Base-by-base conservation (phyloP, 2,113 vertebrate genomes). In the Vidua chalybeata region DNA sequence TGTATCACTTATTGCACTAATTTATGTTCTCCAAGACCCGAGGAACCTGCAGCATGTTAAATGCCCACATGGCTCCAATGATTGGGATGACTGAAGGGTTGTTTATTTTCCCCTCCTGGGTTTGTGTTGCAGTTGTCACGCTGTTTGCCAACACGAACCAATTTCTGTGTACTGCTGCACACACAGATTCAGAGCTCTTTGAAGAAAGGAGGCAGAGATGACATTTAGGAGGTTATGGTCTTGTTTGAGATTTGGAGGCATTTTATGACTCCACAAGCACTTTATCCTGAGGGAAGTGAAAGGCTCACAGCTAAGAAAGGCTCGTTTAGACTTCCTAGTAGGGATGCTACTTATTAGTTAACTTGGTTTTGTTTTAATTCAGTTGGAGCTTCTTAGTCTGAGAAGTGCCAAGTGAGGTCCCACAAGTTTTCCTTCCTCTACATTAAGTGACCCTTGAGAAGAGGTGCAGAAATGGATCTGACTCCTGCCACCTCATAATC, bases 401-500 rank as follows among this genome's bases (percentile, higher is more conserved):
- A 68, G 85, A 93, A 88, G 76, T 83, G 75, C 52, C 75, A 89
- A 85, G 52, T 0, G 5, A 74, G 46, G 46, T 31, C 73, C 24
- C 37, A 48, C 69, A 58, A 84, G 55, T 35, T 93, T 78, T 94
- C 15, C 59, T 89, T 84, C 84, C 54, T 91, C 48, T 72, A 64
- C 75, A 31, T 72, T 49, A 87, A 91, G 59, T 94, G 94, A 89
- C 87, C 84, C 96, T 83, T 87, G 72, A 94, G 93, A 80, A 95
- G 84, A 93, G 76, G 81, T 92, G 94, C 58, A 96, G 95, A 97
- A 95, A 97, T 78, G 91, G 92, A 97, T 96, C 96, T 84, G 94
- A 77, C 92, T 97, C 77, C 94, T 2, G 89, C 94, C 92, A 96
- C 97, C 96, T 97, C 97, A 96, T 97, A 97, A 95, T 94, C 96